Evolutionary conservation across 2,113 vertebrate genomes (phyloP).

Genomic region (Onychostruthus taczanowskii): DNA sequence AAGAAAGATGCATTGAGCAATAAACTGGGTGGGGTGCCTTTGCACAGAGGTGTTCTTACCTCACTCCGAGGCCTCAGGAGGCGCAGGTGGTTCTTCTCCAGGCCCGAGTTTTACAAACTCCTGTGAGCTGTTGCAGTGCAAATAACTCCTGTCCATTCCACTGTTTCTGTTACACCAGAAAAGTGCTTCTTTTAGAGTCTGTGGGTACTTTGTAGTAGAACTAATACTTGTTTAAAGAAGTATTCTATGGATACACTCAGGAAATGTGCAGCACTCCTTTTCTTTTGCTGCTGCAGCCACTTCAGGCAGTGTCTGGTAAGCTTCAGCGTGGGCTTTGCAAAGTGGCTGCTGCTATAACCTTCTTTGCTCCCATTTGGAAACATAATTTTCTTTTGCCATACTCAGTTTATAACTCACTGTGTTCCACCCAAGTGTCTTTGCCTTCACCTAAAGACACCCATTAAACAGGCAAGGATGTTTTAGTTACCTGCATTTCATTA

Average conservation of each 20-base stretch:
- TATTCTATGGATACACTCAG: fast-evolving
- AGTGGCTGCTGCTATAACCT: neutral
- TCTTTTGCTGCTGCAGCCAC: neutral
- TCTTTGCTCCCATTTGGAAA: neutral
- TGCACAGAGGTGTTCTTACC: neutral
- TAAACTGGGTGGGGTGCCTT: neutral
- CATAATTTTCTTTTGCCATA: fast-evolving
- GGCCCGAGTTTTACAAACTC: neutral
- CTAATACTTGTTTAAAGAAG: fast-evolving
- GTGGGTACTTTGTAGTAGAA: neutral
- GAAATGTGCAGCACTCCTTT: neutral
- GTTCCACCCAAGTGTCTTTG: neutral
- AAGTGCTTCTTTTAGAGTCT: neutral
- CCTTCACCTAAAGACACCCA: neutral
- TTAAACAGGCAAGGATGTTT: neutral
- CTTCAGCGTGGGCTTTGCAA: fast-evolving
- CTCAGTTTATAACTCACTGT: neutral
- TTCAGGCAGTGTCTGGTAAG: neutral
- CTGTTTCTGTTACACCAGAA: neutral
- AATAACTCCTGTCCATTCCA: fast-evolving
- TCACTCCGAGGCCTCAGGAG: neutral
- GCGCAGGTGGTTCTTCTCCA: neutral
- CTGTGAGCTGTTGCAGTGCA: neutral
- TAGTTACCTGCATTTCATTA: neutral
- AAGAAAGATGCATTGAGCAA: neutral